Evolutionary conservation across 1,140 invertebrate genomes (phyloP).

Genomic region (Stratiolaelaps scimitus): DNA sequence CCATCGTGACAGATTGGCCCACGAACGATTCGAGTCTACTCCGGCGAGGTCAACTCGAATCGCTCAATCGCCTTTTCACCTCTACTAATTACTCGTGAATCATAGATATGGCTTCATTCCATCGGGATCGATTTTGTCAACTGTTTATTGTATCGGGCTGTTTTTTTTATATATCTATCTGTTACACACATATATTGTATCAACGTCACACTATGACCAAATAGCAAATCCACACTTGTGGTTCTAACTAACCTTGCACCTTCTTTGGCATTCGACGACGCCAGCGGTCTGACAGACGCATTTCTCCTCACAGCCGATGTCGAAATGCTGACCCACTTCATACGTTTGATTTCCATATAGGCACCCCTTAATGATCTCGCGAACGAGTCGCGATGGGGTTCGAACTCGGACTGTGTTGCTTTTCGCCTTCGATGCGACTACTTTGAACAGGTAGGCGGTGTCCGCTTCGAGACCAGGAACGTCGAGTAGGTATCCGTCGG

Average conservation of each 20-base stretch:
- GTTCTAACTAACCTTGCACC: slow-evolving; percentile 41
- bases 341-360: slow-evolving; percentile 37
- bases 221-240: too few relatives aligned
- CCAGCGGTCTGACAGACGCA: slow-evolving; percentile 47
- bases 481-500: slow-evolving; percentile 12
- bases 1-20: too few relatives aligned
- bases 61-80: too few relatives aligned
- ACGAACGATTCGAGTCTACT: too few relatives aligned
- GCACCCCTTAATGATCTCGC: slow-evolving; percentile 36
- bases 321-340: slow-evolving; percentile 36
- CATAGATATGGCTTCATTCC: too few relatives aligned
- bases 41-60: too few relatives aligned
- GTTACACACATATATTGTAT: too few relatives aligned
- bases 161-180: too few relatives aligned
- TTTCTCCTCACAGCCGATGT: slow-evolving; percentile 39
- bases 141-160: too few relatives aligned
- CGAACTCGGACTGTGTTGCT: slow-evolving; percentile 13
- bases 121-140: too few relatives aligned
- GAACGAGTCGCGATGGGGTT: not conserved
- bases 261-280: slow-evolving; percentile 55
- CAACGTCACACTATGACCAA: too few relatives aligned
- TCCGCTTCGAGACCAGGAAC: slow-evolving; percentile 9
- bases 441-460: slow-evolving; percentile 1
- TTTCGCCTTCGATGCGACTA: not conserved
- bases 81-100: too few relatives aligned